Evolutionary conservation across 2,113 vertebrate species (phyloP).

Genomic region (Hystrix cristata): DNA sequence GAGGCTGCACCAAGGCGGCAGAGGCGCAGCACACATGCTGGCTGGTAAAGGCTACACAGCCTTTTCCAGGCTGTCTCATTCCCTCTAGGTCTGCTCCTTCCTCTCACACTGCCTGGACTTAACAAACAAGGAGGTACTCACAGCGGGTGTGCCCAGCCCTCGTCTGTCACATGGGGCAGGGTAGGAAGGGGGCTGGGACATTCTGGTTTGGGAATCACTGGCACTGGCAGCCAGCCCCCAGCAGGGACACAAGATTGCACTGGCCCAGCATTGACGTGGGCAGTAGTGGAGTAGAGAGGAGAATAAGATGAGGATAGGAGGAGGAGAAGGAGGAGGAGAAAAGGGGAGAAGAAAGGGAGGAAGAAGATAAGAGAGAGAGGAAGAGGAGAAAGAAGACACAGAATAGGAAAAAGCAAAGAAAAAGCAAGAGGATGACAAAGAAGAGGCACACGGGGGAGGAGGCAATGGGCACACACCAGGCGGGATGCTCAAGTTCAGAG

Average conservation of each 20-base stretch:
- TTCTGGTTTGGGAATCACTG: neutral
- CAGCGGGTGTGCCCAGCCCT: neutral
- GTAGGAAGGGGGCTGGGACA: neutral
- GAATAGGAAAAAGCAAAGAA: neutral
- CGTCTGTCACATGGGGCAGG: neutral
- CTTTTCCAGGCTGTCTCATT: neutral
- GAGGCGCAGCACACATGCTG: neutral
- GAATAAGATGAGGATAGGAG: neutral
- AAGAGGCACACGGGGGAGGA: rapidly evolving
- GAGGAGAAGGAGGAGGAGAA: neutral
- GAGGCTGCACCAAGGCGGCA: neutral
- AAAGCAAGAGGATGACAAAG: neutral
- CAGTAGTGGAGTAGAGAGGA: neutral
- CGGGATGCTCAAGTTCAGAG: neutral
- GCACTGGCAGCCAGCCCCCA: neutral
- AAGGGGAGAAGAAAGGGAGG: too few relatives aligned
- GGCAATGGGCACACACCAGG: rapidly evolving
- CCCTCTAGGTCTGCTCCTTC: neutral
- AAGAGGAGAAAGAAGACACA: neutral
- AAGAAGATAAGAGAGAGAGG: neutral
- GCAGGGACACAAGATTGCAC: neutral
- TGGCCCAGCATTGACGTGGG: neutral
- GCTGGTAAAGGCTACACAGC: neutral
- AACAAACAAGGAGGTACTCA: neutral
- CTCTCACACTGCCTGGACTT: neutral